phyloP scores from a whole-genome alignment of 2,797 vertebrate species.

The Alcedo atthis region DNA sequence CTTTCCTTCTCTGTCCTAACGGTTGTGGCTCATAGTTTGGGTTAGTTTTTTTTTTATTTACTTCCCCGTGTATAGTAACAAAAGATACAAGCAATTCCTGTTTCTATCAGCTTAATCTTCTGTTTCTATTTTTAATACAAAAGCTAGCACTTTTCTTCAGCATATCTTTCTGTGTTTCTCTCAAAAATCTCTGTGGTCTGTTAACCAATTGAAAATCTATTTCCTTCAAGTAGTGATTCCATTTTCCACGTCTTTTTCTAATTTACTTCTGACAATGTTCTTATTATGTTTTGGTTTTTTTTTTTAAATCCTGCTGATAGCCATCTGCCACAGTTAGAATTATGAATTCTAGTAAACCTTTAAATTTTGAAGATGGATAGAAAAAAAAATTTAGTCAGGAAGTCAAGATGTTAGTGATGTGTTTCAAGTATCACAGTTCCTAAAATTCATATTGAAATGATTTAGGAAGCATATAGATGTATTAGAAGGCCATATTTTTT shows the following conservation, averaged over 20 bases:
- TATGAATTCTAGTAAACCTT: not conserved
- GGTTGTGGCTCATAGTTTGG: not conserved
- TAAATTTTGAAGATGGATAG: not conserved
- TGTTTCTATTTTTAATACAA: not conserved
- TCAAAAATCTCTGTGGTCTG: not conserved
- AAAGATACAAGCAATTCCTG: not conserved
- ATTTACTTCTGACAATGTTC: not conserved
- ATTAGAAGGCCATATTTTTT: not conserved
- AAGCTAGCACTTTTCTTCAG: not conserved
- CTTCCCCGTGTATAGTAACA: not conserved
- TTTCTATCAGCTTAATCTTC: not conserved
- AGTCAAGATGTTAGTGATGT: not conserved
- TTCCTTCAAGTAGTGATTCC: conserved; percentile 6
- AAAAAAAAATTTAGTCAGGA: not conserved
- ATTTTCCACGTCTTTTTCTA: conserved; percentile 6
- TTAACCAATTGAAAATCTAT: conserved; percentile 16
- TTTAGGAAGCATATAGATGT: not conserved
- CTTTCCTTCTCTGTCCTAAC: not conserved
- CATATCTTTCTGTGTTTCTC: not conserved
- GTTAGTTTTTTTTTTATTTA: not conserved
- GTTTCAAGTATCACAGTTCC: not conserved
- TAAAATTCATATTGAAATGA: not conserved
- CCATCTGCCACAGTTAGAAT: not conserved
- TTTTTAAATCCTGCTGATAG: not conserved
- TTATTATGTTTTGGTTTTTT: not conserved